Percentiles rank a stretch among this genome's conserved stretches.
Conservation (phyloP, 2,113 vertebrate genomes). For the Thunnus thynnus region DNA sequence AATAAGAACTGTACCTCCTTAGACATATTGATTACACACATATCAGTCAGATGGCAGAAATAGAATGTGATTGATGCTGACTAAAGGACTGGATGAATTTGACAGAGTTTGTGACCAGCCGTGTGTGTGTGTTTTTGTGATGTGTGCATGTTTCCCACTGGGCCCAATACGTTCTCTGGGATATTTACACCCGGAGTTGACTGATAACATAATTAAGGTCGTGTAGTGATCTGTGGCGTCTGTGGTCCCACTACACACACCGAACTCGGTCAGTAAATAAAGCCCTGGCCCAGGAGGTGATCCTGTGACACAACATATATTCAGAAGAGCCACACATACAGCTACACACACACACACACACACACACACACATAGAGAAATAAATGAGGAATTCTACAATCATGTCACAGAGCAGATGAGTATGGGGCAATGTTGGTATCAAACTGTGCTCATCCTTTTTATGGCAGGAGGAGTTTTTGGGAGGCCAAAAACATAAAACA, state of each 20-base stretch:
- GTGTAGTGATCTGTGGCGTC: slow-evolving; percentile 73
- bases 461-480: background rate
- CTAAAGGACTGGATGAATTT: slow-evolving; percentile 54
- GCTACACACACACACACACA: slow-evolving; percentile 6
- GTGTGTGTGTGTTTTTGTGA: slow-evolving; percentile 35
- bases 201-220: slow-evolving; percentile 82
- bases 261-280: slow-evolving; percentile 72
- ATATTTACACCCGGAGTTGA: slow-evolving; percentile 80
- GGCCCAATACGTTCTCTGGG: slow-evolving; percentile 64
- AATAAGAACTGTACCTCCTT: slow-evolving; percentile 64
- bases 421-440: slow-evolving; percentile 1
- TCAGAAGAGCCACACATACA: slow-evolving; percentile 24
- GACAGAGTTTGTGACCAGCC: slow-evolving; percentile 43
- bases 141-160: slow-evolving; percentile 50
- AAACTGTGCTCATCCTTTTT: slow-evolving; percentile 4
- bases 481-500: background rate
- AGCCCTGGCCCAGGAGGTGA: slow-evolving; percentile 56
- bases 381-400: slow-evolving; percentile 50
- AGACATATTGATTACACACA: slow-evolving; percentile 73
- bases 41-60: slow-evolving; percentile 68
- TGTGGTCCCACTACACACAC: slow-evolving; percentile 62
- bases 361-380: slow-evolving; percentile 12
- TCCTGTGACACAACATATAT: slow-evolving; percentile 69
- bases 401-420: slow-evolving; percentile 48
- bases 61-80: slow-evolving; percentile 73